Evolutionary conservation across 2,797 vertebrate genomes (phyloP), one percentile per base, ranked within the genome.

Genomic region (Anabas testudineus): DNA sequence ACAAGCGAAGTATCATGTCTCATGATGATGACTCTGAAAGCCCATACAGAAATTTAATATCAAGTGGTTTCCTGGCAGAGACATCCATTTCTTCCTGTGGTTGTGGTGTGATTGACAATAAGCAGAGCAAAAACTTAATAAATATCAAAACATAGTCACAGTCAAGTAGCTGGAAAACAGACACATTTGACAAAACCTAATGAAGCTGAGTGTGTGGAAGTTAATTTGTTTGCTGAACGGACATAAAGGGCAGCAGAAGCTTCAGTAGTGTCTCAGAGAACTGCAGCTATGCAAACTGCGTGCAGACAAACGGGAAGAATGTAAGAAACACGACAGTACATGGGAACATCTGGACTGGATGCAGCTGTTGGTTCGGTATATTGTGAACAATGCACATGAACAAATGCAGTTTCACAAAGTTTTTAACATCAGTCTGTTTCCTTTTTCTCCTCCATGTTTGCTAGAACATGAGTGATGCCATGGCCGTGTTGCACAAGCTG

Each of bases 381-480:
- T 22, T 57, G 43, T 30, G 5, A 30, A 30, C 30, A 30, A 30
- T 30, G 7, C 28, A 7, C 28, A 30, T 30, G 28, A 30, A 30
- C 7, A 30, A 30, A 15, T 39, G 14, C 12, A 39, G 53, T 47
- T 10, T 47, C 30, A 36, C 14, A 19, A 14, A 2, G 2, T 39
- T 67, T 53, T 28, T 37, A 28, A 54, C 42, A n/a, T 22, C 51
- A 12, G 22, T 41, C 24, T 28, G 22, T 37, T 1, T 49, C 1
- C 1, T 28, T 67, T 66, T 55, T 21, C 13, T 73, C 49, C n/a
- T 53, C 14, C 15, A 1, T 72, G 19, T 76, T 60, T 83, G 53
- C 19, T 81, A 99, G 98, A 99, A 99, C 80, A 99, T 99, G 97
- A 99, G 97, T 21, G 98, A 99, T 67, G 98, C 98, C 71, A 99